A percentile compares a stretch with the other conserved stretches of the same genome.
Evolutionary conservation across 2,888 invertebrate species (phyloP).

Genomic region (Ophraella communa): DNA sequence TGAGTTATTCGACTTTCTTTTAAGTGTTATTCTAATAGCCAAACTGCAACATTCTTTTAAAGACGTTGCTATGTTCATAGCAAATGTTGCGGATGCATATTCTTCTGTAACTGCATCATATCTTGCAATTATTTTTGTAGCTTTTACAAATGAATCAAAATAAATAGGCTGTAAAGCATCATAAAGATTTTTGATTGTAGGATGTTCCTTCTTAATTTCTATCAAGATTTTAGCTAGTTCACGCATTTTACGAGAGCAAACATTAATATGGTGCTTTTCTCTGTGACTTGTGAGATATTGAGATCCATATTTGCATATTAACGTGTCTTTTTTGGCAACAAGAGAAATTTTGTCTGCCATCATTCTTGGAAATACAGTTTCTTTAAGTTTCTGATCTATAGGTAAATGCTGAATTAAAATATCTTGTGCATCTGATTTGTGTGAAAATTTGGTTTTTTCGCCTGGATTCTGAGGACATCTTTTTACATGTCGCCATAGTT

Average conservation of each 20-base stretch:
- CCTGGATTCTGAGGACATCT: too few relatives aligned
- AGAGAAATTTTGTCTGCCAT: conserved; percentile 16
- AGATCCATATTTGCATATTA: conserved; percentile 36
- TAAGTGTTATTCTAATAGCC: conserved; percentile 26
- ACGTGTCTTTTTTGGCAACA: too few relatives aligned
- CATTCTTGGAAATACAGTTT: conserved; percentile 15
- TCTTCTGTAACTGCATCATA: too few relatives aligned
- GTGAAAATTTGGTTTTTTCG: too few relatives aligned
- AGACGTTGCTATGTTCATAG: conserved; percentile 11
- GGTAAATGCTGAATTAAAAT: background rate
- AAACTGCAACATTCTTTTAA: conserved; percentile 19
- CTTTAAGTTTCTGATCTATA: conserved; percentile 3
- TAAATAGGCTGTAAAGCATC: too few relatives aligned
- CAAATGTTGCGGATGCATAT: background rate
- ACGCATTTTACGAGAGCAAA: conserved; percentile 21
- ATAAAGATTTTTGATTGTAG: too few relatives aligned
- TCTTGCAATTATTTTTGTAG: too few relatives aligned
- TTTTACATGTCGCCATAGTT: too few relatives aligned
- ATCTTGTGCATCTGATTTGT: conserved; percentile 8
- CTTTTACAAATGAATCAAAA: too few relatives aligned
- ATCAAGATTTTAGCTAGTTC: conserved; percentile 12
- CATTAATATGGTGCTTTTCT: conserved; percentile 40
- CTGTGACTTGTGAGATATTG: conserved; percentile 36
- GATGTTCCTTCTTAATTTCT: too few relatives aligned
- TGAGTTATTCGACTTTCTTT: too few relatives aligned